phyloP scores from a whole-genome alignment of 2,888 invertebrate genomes.

The Embidobia sp. region DNA sequence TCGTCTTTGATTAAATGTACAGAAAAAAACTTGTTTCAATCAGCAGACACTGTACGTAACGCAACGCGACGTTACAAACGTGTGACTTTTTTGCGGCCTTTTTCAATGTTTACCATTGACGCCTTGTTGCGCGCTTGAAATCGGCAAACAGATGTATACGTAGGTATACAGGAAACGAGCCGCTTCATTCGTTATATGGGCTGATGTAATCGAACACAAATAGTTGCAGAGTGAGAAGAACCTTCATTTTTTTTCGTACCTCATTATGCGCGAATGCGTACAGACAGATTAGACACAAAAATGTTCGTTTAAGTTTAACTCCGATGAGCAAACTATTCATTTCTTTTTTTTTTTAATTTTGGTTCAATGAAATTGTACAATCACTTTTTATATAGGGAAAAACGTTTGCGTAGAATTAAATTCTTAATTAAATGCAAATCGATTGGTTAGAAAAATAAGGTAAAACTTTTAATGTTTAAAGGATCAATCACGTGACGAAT shows the following conservation, averaged over 20 bases:
- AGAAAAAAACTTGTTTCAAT: no score
- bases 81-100: constrained; percentile 39
- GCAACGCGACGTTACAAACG: background rate
- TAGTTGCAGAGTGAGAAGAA: constrained; percentile 15
- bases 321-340: no score
- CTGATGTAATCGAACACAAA: constrained; percentile 56
- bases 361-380: no score
- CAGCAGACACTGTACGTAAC: constrained; percentile 21
- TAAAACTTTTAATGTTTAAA: no score
- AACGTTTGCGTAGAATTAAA: no score
- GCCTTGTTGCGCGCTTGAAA: constrained; percentile 41
- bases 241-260: constrained; percentile 21
- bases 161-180: constrained; percentile 51
- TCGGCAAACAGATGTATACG: constrained; percentile 33
- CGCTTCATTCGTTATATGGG: constrained; percentile 34
- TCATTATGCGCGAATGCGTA: constrained; percentile 19
- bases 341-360: no score
- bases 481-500: no score
- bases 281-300: background rate
- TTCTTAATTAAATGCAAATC: no score
- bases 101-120: constrained; percentile 38
- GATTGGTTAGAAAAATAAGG: no score
- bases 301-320: no score
- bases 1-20: no score
- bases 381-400: no score